Base-by-base conservation (phyloP, 2,113 vertebrate species). In the Calypte anna region DNA sequence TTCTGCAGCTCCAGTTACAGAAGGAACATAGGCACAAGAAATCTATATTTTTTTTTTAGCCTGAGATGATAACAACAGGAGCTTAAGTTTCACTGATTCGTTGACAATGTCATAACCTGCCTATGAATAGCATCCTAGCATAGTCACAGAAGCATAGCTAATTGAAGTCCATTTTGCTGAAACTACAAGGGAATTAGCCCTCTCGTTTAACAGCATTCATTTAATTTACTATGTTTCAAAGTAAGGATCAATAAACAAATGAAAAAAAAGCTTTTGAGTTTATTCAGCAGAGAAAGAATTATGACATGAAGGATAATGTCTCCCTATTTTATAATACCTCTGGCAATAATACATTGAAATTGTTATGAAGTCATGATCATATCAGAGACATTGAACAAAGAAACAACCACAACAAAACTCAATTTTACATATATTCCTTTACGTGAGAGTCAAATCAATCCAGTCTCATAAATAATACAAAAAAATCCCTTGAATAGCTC, bases 401-500 rank as follows among this genome's bases (percentile, higher is more conserved):
- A 85, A 96, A 93, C 90, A 95, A 94, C 84, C 70, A 82, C 83
- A 82, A 86, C 67, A 82, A 94, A 91, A 85, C 63, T 91, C 84
- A 81, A 74, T 96, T 94, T 90, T 90, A 80, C 46, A 36, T 88
- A 69, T 88, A 95, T 95, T 75, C 89, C 83, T 67, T 79, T 78
- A 73, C 51, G 82, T 67, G 55, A 92, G 61, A 95, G 86, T 82
- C 88, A 93, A 80, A 91, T 93, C 88, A 93, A 95, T 95, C 72
- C 66, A 59, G 81, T 85, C 91, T 95, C 84, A 96, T 96, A 96
- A 97, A 96, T 97, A 96, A 97, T 94, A 88, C 40, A 91, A 91
- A 91, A 91, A 91, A 86, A 93, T 28, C 80, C 44, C 77, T 88
- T 82, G 82, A 94, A 96, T 8, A 74, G 68, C 74, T 84, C 75